A percentile compares a stretch with the other conserved stretches of the same genome.
phyloP scores from a whole-genome alignment of 2,888 invertebrate species.

The Synergus japonicus region DNA sequence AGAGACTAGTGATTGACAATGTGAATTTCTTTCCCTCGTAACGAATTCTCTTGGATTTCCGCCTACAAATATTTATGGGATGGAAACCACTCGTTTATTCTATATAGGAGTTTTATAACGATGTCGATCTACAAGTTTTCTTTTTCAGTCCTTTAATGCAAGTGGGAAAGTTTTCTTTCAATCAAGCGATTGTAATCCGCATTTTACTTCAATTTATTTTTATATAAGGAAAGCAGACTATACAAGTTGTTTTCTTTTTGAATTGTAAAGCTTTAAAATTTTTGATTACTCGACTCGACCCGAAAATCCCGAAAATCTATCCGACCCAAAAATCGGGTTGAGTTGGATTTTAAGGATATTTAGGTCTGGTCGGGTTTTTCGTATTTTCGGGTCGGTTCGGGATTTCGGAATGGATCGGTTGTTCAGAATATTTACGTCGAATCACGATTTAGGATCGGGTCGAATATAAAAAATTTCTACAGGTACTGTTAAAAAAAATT shows the following conservation, averaged over 20 bases:
- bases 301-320: too few species aligned
- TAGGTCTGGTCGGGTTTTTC: too few species aligned
- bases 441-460: too few species aligned
- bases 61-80: neutral
- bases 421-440: too few species aligned
- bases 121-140: neutral
- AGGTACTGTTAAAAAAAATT: too few species aligned
- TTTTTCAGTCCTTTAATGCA: neutral
- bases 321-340: too few species aligned
- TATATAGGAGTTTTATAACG: neutral
- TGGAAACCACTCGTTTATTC: neutral
- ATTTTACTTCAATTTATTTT: neutral
- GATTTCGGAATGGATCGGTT: too few species aligned
- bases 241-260: neutral
- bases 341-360: too few species aligned
- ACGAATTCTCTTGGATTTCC: conserved; percentile 9
- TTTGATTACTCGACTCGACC: too few species aligned
- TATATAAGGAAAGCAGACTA: neutral
- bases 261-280: too few species aligned
- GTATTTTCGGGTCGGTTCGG: too few species aligned
- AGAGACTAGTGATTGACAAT: neutral
- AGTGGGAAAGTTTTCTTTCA: neutral
- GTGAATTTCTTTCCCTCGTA: neutral
- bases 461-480: too few species aligned
- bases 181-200: neutral